Conservation (phyloP, 2,888 invertebrate species). For the Volucella zonaria region DNA sequence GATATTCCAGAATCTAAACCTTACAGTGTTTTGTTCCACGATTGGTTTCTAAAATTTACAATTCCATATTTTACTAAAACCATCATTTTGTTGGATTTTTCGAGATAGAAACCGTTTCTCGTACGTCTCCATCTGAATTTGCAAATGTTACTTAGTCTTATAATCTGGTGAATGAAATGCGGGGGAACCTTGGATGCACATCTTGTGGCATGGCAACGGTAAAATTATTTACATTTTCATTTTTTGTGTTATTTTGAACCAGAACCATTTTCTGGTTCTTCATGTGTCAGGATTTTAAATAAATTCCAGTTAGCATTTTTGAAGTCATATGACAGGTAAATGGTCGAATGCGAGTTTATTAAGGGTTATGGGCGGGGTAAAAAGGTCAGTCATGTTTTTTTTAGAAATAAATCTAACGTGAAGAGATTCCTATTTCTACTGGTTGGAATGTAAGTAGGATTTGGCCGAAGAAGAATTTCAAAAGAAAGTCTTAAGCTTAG, state of each 20-base stretch:
- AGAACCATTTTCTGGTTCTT: neutral
- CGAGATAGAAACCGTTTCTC: constrained; percentile 1
- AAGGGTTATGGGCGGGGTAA: no score
- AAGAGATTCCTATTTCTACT: no score
- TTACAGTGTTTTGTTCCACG: constrained; percentile 1
- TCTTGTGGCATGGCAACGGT: neutral
- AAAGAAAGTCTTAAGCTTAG: no score
- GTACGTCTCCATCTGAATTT: neutral
- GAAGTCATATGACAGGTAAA: neutral
- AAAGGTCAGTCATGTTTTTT: no score
- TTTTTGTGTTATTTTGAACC: neutral
- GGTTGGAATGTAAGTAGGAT: no score
- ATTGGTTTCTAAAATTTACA: neutral
- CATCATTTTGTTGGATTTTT: neutral
- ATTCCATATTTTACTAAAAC: constrained; percentile 9
- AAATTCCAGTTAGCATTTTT: neutral
- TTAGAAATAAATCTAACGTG: no score
- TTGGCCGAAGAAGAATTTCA: no score
- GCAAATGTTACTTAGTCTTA: neutral
- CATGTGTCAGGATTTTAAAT: neutral
- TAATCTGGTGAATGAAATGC: neutral
- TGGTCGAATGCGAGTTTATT: neutral
- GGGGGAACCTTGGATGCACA: neutral
- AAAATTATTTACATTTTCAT: neutral
- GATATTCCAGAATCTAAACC: constrained; percentile 7